Percentiles rank a stretch among this genome's conserved stretches.
phyloP scores from a whole-genome alignment of 2,797 vertebrate species.

The Mormyrus hasselquistii region DNA sequence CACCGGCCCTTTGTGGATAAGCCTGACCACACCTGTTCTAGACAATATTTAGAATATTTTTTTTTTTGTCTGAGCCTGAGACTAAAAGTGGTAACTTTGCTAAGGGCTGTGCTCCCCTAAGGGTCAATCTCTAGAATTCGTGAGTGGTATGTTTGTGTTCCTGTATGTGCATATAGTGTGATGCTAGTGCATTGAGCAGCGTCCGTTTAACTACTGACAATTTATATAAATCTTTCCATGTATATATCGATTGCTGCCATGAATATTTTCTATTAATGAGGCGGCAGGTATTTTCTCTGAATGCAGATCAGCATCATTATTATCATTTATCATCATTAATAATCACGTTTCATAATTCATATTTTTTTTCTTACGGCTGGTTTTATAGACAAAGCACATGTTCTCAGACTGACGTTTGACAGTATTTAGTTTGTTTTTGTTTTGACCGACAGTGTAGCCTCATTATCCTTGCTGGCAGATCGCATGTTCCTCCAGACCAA shows the following conservation, averaged over 20 bases:
- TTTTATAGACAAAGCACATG: background rate
- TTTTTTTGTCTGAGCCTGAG: background rate
- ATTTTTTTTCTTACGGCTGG: background rate
- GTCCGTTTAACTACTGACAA: background rate
- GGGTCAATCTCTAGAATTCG: background rate
- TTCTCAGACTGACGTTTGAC: background rate
- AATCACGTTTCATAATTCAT: background rate
- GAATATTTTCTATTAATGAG: background rate
- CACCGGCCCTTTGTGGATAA: too few relatives aligned
- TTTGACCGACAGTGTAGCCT: background rate
- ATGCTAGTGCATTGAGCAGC: background rate
- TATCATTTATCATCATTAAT: background rate
- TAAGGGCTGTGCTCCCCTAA: background rate
- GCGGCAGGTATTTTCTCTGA: background rate
- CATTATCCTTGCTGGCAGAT: background rate
- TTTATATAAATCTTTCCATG: background rate
- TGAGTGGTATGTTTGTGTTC: background rate
- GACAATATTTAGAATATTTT: background rate
- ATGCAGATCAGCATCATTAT: background rate
- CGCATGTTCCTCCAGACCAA: background rate
- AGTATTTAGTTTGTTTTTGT: background rate
- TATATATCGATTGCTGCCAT: background rate
- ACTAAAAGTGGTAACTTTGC: background rate
- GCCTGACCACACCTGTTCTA: background rate
- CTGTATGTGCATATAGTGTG: background rate